Evolutionary conservation across 2,113 vertebrate species (phyloP).

Genomic region (Perognathus longimembris): DNA sequence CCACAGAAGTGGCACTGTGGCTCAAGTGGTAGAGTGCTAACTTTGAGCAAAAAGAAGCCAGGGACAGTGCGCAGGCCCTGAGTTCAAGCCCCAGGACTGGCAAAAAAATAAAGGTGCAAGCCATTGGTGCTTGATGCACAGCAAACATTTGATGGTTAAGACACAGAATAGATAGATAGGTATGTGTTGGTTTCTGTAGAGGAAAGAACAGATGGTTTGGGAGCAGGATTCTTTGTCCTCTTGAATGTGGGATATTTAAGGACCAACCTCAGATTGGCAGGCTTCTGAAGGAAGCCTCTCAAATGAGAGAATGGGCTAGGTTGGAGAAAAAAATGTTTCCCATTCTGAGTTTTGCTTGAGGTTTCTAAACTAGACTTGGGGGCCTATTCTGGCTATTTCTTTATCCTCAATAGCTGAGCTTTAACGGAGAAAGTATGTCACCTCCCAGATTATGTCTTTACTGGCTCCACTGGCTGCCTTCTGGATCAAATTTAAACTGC

Average conservation of each 20-base stretch:
- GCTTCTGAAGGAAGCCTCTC: background rate
- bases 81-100: too few species aligned
- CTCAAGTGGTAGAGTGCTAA: too few species aligned
- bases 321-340: background rate
- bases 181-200: background rate
- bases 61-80: too few species aligned
- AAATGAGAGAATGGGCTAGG: background rate
- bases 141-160: constrained; percentile 27
- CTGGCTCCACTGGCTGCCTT: constrained; percentile 62
- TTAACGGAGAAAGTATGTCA: constrained; percentile 67
- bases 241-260: constrained; percentile 25
- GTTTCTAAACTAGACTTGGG: constrained; percentile 25
- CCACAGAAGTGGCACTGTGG: too few species aligned
- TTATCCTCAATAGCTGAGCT: constrained; percentile 57
- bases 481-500: constrained; percentile 75
- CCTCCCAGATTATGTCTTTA: constrained; percentile 63
- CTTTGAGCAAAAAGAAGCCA: too few species aligned
- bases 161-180: background rate
- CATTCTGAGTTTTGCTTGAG: constrained; percentile 7
- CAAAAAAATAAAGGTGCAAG: too few species aligned
- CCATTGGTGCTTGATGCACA: background rate
- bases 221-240: background rate
- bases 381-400: constrained; percentile 22
- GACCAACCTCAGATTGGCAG: background rate
- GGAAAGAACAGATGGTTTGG: background rate